Evolutionary conservation across 2,113 vertebrate genomes (phyloP).

Genomic region (Halichoerus grypus): DNA sequence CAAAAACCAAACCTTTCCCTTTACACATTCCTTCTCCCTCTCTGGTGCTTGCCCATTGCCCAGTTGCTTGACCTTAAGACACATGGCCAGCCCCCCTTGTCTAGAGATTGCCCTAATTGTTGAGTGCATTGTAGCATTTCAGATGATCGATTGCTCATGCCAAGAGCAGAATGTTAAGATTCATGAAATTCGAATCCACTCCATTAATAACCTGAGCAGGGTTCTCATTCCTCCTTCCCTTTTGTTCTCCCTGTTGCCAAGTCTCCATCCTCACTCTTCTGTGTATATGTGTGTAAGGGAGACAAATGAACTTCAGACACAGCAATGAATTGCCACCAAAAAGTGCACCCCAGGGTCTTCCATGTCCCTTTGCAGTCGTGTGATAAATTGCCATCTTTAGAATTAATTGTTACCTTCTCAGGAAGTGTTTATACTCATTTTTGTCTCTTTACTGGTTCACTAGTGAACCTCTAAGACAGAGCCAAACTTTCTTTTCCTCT

Average conservation of each 20-base stretch:
- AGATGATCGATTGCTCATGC: conserved; percentile 46
- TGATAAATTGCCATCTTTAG: conserved; percentile 69
- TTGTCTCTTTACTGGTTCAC: conserved; percentile 25
- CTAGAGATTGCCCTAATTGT: conserved; percentile 32
- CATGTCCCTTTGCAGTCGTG: not conserved
- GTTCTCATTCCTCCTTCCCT: not conserved
- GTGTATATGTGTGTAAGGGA: not conserved
- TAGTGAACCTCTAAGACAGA: not conserved
- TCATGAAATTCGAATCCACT: conserved; percentile 58
- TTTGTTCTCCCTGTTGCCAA: conserved; percentile 4
- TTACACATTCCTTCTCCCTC: not conserved
- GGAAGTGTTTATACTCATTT: conserved; percentile 57
- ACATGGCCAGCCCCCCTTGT: not conserved
- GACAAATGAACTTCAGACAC: conserved; percentile 48
- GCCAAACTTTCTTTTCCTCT: not conserved
- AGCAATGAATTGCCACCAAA: conserved; percentile 23
- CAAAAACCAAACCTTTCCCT: not conserved
- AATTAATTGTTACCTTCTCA: conserved; percentile 72
- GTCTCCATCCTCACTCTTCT: conserved; percentile 35
- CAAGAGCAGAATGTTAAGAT: conserved; percentile 68
- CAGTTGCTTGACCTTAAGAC: not conserved
- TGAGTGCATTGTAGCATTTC: not conserved
- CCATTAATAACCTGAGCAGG: conserved; percentile 66
- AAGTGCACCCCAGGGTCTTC: conserved; percentile 17
- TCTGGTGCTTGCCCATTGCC: not conserved